These are phyloP conservation scores for Rana temporaria DNA, from an alignment of 2,113 vertebrate species.

Conservation along the genomic window DNA sequence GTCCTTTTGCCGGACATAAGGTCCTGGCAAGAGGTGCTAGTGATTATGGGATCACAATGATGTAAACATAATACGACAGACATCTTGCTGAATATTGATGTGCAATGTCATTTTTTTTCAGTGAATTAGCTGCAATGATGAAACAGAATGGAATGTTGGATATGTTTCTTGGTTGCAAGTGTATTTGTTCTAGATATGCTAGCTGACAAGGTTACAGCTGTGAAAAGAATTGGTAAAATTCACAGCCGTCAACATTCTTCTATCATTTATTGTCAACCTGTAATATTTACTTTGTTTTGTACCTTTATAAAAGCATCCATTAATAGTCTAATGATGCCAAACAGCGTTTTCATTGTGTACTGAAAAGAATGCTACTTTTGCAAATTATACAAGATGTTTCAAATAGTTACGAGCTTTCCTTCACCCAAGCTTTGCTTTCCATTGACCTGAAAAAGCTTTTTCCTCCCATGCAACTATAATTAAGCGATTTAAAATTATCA, in stretches of 20 bases:
- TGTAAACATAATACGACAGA: not conserved
- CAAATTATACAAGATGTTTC: not conserved
- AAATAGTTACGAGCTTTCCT: too few relatives aligned
- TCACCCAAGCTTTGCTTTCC: not conserved
- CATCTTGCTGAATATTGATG: not conserved
- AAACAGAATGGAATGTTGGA: not conserved
- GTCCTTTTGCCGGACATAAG: not conserved
- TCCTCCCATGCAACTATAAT: conserved; percentile 1
- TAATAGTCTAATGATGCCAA: not conserved
- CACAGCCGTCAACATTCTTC: conserved; percentile 10
- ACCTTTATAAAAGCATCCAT: too few relatives aligned
- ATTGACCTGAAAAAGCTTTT: conserved; percentile 13
- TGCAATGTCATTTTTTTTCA: not conserved
- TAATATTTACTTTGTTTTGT: not conserved
- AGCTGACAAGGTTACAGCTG: not conserved
- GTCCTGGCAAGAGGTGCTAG: too few relatives aligned
- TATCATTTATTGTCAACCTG: not conserved
- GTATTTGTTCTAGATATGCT: not conserved
- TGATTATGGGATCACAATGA: not conserved
- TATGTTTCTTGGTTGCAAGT: not conserved
- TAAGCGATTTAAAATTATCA: conserved; percentile 17
- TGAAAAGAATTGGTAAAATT: not conserved
- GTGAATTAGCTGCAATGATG: not conserved
- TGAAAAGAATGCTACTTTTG: not conserved
- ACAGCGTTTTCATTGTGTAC: not conserved